Percentiles rank a stretch among this genome's conserved stretches.
Evolutionary conservation across 2,888 invertebrate species (phyloP).

Genomic region (Chorisops tibialis): DNA sequence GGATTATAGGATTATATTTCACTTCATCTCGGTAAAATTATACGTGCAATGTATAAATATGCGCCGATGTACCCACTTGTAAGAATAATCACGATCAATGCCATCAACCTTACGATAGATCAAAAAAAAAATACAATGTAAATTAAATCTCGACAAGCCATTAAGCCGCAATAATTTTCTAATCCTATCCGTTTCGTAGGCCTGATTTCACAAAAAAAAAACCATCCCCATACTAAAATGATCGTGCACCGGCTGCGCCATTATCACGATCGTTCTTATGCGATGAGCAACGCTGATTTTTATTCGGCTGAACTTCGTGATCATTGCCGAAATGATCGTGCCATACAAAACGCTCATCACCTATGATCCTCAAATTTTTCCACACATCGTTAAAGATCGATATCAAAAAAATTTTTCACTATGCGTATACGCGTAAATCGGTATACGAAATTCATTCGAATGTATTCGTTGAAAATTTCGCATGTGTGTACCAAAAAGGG

Average conservation of each 20-base stretch:
- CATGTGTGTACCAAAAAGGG: conserved; percentile 46
- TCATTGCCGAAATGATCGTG: neutral
- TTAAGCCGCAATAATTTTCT: too few relatives aligned
- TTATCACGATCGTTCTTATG: neutral
- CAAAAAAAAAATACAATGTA: too few relatives aligned
- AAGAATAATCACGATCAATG: conserved; percentile 1
- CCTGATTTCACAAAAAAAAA: too few relatives aligned
- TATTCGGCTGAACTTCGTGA: neutral
- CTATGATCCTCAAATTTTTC: neutral
- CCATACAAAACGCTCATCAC: neutral
- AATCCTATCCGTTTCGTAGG: too few relatives aligned
- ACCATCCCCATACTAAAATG: neutral
- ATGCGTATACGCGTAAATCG: neutral
- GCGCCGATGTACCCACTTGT: neutral
- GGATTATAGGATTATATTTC: too few relatives aligned
- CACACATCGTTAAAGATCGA: neutral
- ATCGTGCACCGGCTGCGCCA: neutral
- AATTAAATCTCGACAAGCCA: too few relatives aligned
- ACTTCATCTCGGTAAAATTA: too few relatives aligned
- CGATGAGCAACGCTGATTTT: too few relatives aligned
- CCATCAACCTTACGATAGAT: neutral
- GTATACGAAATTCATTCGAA: neutral
- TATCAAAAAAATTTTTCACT: neutral
- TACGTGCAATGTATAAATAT: too few relatives aligned
- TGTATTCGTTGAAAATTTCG: conserved; percentile 12